phyloP scores from a whole-genome alignment of 2,888 invertebrate species.

The Rhodophaea formosa region DNA sequence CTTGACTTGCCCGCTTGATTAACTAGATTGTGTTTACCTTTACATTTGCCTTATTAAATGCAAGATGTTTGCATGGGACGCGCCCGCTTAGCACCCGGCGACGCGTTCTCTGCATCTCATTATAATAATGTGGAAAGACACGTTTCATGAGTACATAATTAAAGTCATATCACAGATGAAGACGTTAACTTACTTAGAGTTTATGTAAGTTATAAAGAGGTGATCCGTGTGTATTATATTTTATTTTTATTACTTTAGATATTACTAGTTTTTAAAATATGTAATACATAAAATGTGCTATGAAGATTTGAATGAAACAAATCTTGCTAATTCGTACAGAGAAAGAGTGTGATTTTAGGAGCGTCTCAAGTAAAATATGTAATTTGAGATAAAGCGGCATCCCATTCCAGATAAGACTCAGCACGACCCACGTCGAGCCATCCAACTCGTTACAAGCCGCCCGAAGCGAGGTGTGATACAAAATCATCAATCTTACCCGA shows the following conservation, averaged over 20 bases:
- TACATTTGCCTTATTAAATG: slow-evolving; percentile 51
- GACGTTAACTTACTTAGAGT: slow-evolving; percentile 7
- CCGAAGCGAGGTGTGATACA: slow-evolving; percentile 81
- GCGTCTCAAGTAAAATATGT: slow-evolving; percentile 78
- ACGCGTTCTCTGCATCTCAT: slow-evolving; percentile 37
- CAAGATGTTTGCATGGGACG: slow-evolving; percentile 41
- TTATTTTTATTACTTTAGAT: not conserved
- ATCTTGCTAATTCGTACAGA: slow-evolving; percentile 48
- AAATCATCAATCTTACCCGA: slow-evolving; percentile 81
- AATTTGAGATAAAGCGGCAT: slow-evolving; percentile 80
- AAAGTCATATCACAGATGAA: slow-evolving; percentile 24
- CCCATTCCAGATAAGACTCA: slow-evolving; percentile 78
- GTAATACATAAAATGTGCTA: not conserved
- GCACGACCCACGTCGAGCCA: slow-evolving; percentile 77
- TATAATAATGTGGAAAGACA: slow-evolving; percentile 34
- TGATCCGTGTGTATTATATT: not conserved
- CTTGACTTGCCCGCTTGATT: slow-evolving; percentile 60
- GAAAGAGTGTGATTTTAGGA: slow-evolving; percentile 63
- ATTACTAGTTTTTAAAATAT: not conserved
- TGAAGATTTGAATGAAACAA: slow-evolving; percentile 24
- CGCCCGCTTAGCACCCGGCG: slow-evolving; percentile 22
- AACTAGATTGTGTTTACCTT: slow-evolving; percentile 67
- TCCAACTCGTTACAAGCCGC: slow-evolving; percentile 79
- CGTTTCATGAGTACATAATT: slow-evolving; percentile 27
- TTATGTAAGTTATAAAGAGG: not conserved